Evolutionary conservation across 1,140 invertebrate species (phyloP).

Genomic region (Pectinophora gossypiella): DNA sequence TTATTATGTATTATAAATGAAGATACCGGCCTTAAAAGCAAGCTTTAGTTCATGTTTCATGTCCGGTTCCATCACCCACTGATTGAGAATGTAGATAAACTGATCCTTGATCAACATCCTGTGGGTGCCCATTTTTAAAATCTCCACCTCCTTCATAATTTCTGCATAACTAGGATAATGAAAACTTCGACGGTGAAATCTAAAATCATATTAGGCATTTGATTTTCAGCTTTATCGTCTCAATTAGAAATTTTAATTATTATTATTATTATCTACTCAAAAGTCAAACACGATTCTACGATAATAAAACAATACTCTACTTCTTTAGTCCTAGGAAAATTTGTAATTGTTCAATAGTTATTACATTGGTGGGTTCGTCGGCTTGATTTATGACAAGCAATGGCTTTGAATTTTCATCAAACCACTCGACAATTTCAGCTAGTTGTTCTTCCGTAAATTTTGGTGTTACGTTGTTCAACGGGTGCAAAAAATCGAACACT

Average conservation of each 20-base stretch:
- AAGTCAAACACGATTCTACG: neutral
- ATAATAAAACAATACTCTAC: slow-evolving; percentile 32
- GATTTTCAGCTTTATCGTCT: too few relatives aligned
- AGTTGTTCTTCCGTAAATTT: slow-evolving; percentile 48
- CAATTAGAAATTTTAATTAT: too few relatives aligned
- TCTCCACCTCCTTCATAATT: slow-evolving; percentile 52
- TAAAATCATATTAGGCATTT: too few relatives aligned
- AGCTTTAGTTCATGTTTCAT: slow-evolving; percentile 55
- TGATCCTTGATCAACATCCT: slow-evolving; percentile 52
- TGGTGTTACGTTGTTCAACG: slow-evolving; percentile 32
- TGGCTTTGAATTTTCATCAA: slow-evolving; percentile 45
- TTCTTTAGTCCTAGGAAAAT: slow-evolving; percentile 49
- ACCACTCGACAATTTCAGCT: slow-evolving; percentile 43
- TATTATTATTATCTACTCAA: too few relatives aligned
- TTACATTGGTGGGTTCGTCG: slow-evolving; percentile 36
- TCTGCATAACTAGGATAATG: slow-evolving; percentile 55
- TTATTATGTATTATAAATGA: too few relatives aligned
- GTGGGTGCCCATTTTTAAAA: slow-evolving; percentile 37
- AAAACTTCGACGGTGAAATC: slow-evolving; percentile 54
- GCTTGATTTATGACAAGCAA: slow-evolving; percentile 30
- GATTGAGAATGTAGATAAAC: slow-evolving; percentile 52
- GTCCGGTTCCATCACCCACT: slow-evolving; percentile 39
- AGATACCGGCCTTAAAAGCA: slow-evolving; percentile 37
- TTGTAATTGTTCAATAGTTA: slow-evolving; percentile 49
- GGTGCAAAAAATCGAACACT: slow-evolving; percentile 40